Evolutionary conservation across 64 coral and sea anemone species (phyloP), one percentile per base, ranked within the genome.

Genomic region (Pocillopora verrucosa): DNA sequence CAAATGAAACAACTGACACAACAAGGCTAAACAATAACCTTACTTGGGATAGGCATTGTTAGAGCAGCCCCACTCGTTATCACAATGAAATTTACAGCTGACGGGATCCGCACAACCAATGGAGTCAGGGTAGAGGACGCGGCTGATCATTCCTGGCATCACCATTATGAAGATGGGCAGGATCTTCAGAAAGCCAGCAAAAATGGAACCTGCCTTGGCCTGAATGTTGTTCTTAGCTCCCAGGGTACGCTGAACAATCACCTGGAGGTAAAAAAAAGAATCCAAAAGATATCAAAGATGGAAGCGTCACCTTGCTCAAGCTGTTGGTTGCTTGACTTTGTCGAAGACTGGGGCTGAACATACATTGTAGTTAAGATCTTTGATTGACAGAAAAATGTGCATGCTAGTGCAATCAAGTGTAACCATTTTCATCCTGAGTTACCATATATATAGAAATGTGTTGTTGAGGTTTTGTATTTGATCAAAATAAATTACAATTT

Each of bases 1-100:
- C 30, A 30, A 30, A 30, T 30, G 30, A 30, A 30, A 30, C 30
- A 30, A 30, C 30, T 30, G 30, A 30, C 30, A 30, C 30, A 30
- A 30, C 30, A 30, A 30, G 30, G 30, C 30, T 30, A 30, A 30
- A 30, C 30, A 30, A 30, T 30, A 30, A 56, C 64, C 94, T 37
- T 81, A 96, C 94, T 96, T 96, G 3, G 94, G 94, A 72, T 96
- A 96, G 13, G 94, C 94, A 19, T 96, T 96, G 61, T 96, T 96
- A 5, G 90, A 89, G 51, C 94, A 96, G 34, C 94, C 94, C 37
- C 64, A 96, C 61, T 96, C 70, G 25, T 96, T 96, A 22, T 74
- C 94, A 37, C 94, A 96, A 19, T 92, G 62, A 76, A 56, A 38
- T 16, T 79, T 16, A 69, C 94, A 96, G 65, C 94, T 96, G 6